Conservation (phyloP, 2,888 invertebrate genomes). For the Lepidonotus clava region DNA sequence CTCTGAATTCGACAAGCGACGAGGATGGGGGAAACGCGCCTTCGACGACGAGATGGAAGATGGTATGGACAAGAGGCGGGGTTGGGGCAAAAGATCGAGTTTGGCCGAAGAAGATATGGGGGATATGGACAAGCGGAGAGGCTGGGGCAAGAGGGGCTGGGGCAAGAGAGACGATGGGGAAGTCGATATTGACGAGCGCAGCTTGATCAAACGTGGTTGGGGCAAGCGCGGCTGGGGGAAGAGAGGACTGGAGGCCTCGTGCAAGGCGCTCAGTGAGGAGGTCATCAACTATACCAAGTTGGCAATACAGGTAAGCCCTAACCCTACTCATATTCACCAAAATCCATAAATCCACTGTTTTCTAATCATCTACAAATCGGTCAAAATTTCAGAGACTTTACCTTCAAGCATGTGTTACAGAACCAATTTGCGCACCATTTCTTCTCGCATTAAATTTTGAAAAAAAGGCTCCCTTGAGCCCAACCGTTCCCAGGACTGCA, state of each 20-base stretch:
- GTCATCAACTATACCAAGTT: constrained; percentile 46
- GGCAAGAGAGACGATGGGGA: background rate
- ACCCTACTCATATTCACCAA: too few relatives aligned
- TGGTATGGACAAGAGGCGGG: constrained; percentile 58
- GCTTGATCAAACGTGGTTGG: constrained; percentile 26
- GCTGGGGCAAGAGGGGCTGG: constrained; percentile 51
- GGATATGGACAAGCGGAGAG: constrained; percentile 55
- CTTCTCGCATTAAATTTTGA: too few relatives aligned
- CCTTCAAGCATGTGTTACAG: too few relatives aligned
- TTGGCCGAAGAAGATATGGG: background rate
- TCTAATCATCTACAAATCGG: too few relatives aligned
- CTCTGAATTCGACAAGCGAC: constrained; percentile 51
- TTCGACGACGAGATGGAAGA: constrained; percentile 28
- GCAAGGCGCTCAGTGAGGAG: constrained; percentile 38
- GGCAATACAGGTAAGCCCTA: constrained; percentile 57
- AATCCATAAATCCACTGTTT: too few relatives aligned
- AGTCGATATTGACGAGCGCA: background rate
- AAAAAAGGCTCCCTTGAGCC: too few relatives aligned
- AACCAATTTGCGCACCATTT: too few relatives aligned
- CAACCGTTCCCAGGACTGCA: too few relatives aligned
- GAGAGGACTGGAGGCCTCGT: constrained; percentile 1
- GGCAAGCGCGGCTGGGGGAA: constrained; percentile 56
- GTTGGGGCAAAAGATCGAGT: constrained; percentile 60
- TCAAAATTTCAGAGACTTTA: too few relatives aligned
- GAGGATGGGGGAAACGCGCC: constrained; percentile 59